Percentiles rank a stretch among this genome's conserved stretches.
phyloP scores from a whole-genome alignment of 2,113 vertebrate genomes.

The Cephalopterus ornatus region DNA sequence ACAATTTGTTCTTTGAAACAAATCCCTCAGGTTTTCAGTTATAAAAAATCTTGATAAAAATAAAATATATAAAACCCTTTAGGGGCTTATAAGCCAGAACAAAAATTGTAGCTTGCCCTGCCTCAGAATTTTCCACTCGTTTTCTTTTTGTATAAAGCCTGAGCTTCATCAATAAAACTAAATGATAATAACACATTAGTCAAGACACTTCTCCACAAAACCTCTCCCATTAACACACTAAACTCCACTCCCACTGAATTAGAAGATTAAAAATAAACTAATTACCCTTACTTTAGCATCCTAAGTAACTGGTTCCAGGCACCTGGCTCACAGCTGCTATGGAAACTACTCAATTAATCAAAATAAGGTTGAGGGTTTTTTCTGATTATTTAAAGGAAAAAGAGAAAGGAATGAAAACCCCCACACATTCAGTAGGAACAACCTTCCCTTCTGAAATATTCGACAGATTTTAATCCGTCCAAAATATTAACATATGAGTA shows the following conservation, averaged over 20 bases:
- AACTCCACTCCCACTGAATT: conserved; percentile 50
- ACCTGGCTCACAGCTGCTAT: conserved; percentile 66
- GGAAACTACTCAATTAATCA: conserved; percentile 65
- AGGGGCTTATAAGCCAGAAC: background rate
- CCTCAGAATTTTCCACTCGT: background rate
- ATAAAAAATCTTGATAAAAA: conserved; percentile 25
- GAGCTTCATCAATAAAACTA: conserved; percentile 43
- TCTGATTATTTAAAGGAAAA: conserved; percentile 29
- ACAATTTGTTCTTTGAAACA: conserved; percentile 25
- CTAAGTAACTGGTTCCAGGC: conserved; percentile 35
- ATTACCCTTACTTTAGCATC: conserved; percentile 57
- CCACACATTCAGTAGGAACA: background rate
- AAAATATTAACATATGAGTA: background rate
- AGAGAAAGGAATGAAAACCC: background rate
- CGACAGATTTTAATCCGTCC: background rate
- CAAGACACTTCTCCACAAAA: conserved; percentile 19
- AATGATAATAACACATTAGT: conserved; percentile 55
- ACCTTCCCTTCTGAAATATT: background rate
- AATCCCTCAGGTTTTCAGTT: conserved; percentile 27
- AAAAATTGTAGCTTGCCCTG: background rate
- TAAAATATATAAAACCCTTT: conserved; percentile 29
- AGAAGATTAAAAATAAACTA: conserved; percentile 69
- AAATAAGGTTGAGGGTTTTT: background rate
- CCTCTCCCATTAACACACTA: conserved; percentile 43
- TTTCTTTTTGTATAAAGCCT: background rate